Percentiles rank a stretch among this genome's conserved stretches.
Evolutionary conservation across 2,797 vertebrate species (phyloP).

Genomic region (Fringilla coelebs): DNA sequence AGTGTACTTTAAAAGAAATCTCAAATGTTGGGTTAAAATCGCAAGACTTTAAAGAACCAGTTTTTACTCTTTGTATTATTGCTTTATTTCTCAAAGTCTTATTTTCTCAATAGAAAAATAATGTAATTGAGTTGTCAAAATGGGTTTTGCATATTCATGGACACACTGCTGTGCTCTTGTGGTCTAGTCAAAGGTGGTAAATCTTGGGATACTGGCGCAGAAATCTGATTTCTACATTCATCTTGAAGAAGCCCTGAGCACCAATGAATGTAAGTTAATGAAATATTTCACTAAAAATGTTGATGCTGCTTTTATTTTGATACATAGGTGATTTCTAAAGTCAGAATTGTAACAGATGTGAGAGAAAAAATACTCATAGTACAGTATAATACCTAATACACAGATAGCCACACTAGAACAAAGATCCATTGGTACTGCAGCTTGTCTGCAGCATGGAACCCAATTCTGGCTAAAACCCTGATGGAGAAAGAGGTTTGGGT

Average conservation of each 20-base stretch:
- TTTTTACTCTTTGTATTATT: background rate
- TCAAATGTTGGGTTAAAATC: background rate
- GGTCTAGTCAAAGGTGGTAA: constrained; percentile 87
- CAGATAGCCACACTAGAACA: background rate
- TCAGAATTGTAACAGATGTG: background rate
- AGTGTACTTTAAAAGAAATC: background rate
- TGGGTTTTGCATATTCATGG: background rate
- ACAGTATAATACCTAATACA: no score
- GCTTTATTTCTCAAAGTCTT: background rate
- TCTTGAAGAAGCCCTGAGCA: constrained; percentile 81
- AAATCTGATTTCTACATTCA: constrained; percentile 84
- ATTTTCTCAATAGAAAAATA: background rate
- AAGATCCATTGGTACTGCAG: background rate
- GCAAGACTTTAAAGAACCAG: background rate
- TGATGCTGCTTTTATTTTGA: background rate
- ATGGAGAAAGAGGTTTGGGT: background rate
- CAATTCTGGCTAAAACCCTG: background rate
- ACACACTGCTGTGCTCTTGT: background rate
- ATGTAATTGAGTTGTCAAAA: background rate
- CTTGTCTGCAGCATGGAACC: background rate
- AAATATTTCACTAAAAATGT: background rate
- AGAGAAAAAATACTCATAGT: rapidly evolving
- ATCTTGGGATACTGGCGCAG: constrained; percentile 82
- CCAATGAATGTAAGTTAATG: constrained; percentile 83
- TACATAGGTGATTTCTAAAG: background rate